Conservation (phyloP, 1,140 invertebrate species). For the Metaphire vulgaris region DNA sequence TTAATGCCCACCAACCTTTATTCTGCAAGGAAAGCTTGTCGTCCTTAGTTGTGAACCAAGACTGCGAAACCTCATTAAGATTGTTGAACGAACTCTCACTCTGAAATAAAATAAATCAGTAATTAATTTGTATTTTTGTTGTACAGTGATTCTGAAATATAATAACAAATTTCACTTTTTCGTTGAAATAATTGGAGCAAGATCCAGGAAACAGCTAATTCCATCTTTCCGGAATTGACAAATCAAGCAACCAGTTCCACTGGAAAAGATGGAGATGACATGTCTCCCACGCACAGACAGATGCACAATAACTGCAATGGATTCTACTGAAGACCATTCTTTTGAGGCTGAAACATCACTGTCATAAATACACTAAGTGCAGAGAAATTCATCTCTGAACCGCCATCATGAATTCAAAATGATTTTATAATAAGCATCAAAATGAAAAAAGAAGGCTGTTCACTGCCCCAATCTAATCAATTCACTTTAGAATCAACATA, state of each 20-base stretch:
- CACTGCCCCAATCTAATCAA: too few species aligned
- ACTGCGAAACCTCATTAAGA: slow-evolving; percentile 33
- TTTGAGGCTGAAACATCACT: too few species aligned
- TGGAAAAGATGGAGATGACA: neutral
- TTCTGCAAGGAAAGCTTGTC: slow-evolving; percentile 50
- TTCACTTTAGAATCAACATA: too few species aligned
- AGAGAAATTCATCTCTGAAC: too few species aligned
- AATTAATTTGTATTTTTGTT: neutral
- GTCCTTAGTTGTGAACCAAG: slow-evolving; percentile 53
- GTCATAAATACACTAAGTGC: too few species aligned
- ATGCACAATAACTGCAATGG: too few species aligned
- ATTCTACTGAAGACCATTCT: too few species aligned
- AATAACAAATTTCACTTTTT: neutral
- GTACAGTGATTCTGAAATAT: neutral
- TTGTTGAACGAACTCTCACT: neutral
- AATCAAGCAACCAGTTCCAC: neutral
- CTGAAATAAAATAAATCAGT: neutral
- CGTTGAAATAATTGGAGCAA: neutral
- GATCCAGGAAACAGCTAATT: too few species aligned
- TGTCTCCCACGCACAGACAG: neutral
- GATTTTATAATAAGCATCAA: too few species aligned
- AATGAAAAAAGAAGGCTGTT: too few species aligned
- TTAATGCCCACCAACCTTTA: slow-evolving; percentile 39
- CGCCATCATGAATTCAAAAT: too few species aligned
- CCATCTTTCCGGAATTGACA: neutral